Base-by-base conservation (phyloP, 2,797 vertebrate genomes). In the Pitangus sulphuratus region DNA sequence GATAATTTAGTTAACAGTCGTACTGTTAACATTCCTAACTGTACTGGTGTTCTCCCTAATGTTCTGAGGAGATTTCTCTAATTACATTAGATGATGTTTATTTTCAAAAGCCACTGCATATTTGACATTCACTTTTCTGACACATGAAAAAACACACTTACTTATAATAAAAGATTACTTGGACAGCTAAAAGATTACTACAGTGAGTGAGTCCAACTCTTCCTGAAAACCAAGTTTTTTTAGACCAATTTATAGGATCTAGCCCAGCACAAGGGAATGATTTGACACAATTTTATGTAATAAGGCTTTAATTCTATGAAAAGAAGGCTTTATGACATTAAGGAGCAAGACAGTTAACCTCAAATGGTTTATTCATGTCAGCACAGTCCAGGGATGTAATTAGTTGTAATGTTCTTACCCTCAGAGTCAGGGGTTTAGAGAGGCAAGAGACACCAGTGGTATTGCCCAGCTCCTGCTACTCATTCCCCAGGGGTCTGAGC, bases 321-420 rank as follows among this genome's bases (percentile, higher is more conserved):
- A 92, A 87, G 4, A 17, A 75, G 64, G 28, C 28, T 84, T 94
- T 69, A 84, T 86, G 89, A 95, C 78, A 96, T 88, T 90, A 95
- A 77, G 69, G 92, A 95, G 83, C 85, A 84, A 85, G 40, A 95
- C 94, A 96, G 87, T 92, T 96, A 96, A 87, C 84, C 92, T 91
- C 60, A 84, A 93, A 87, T 45, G 22, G 76, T 94, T 89, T 87
- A 91, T 95, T 92, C 79, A 78, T 94, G 92, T 94, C 82, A 93
- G 35, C 58, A 93, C 40, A 84, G 66, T 70, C 69, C 66, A 64
- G 90, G 91, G 83, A 95, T 33, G 4, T 90, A 93, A 96, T 95
- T 95, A 96, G 77, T 62, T 93, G 76, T 89, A 92, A 87, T 77
- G 77, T 87, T 65, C 76, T 95, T 71, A 89, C 69, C 45, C 82